These are phyloP conservation scores for Eolophus roseicapilla DNA, from an alignment of 2,113 vertebrate genomes.

Conservation along the genomic window DNA sequence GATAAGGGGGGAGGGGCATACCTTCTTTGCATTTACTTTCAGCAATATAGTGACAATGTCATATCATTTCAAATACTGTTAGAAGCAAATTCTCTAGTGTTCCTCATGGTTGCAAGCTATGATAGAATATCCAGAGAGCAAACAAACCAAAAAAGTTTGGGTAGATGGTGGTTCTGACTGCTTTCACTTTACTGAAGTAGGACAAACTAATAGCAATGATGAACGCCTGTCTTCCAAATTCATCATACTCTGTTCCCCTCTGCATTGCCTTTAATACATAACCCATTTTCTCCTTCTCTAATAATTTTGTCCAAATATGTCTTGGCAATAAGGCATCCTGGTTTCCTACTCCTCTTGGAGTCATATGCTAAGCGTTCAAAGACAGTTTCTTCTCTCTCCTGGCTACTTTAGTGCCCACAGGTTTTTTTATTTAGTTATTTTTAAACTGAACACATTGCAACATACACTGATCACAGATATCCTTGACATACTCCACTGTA, in stretches of 20 bases:
- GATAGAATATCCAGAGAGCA: neutral
- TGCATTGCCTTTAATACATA: neutral
- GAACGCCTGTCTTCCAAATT: neutral
- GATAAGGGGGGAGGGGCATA: neutral
- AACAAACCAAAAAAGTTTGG: neutral
- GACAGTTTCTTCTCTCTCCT: neutral
- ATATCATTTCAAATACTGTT: neutral
- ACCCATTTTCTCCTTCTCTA: neutral
- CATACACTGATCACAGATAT: neutral
- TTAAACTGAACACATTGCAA: neutral
- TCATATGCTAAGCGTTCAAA: neutral
- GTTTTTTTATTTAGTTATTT: neutral
- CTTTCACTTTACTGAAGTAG: neutral
- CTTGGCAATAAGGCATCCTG: neutral
- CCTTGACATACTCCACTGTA: neutral
- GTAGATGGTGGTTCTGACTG: neutral
- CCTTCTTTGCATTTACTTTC: neutral
- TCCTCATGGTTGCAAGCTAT: neutral
- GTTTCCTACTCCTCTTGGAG: neutral
- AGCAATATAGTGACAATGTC: neutral
- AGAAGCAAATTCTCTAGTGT: neutral
- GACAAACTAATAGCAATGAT: neutral
- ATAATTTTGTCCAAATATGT: neutral
- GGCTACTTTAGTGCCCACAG: accelerated
- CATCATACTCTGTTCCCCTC: neutral